These are phyloP conservation scores for Tachina fera DNA, from an alignment of 2,888 invertebrate species.

Conservation along the genomic window DNA sequence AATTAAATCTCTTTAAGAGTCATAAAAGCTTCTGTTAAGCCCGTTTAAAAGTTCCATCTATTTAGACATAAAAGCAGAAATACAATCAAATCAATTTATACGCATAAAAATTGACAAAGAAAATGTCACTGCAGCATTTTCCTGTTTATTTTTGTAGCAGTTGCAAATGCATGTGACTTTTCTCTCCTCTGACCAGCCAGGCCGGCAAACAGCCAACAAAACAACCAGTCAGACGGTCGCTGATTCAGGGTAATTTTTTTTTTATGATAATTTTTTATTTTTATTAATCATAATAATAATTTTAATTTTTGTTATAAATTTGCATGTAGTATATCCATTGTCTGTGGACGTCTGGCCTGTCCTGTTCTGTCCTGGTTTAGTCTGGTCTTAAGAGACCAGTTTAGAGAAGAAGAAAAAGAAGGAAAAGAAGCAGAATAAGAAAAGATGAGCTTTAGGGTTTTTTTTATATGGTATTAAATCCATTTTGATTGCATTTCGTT, in stretches of 20 bases:
- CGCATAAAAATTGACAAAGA: conserved; percentile 46
- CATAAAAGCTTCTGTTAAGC: conserved; percentile 62
- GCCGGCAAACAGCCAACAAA: background rate
- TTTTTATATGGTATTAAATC: conserved; percentile 64
- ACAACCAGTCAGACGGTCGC: background rate
- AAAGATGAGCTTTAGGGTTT: conserved; percentile 23
- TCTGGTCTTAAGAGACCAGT: background rate
- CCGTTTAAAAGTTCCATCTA: conserved; percentile 65
- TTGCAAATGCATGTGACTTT: background rate
- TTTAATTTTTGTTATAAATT: conserved; percentile 47
- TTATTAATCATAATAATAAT: conserved; percentile 58
- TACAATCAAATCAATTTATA: conserved; percentile 69
- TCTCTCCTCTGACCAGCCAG: background rate
- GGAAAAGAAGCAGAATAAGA: background rate
- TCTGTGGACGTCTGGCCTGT: background rate
- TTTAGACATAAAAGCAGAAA: conserved; percentile 66
- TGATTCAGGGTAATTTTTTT: no score
- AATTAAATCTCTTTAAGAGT: conserved; percentile 56
- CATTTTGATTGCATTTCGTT: conserved; percentile 72
- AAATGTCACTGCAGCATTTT: conserved; percentile 15
- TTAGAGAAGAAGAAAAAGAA: background rate
- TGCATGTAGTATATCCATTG: background rate
- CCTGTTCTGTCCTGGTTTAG: background rate
- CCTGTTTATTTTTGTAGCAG: background rate
- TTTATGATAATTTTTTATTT: conserved; percentile 25